Conservation (phyloP, 2,797 vertebrate species). For the Miichthys miiuy region DNA sequence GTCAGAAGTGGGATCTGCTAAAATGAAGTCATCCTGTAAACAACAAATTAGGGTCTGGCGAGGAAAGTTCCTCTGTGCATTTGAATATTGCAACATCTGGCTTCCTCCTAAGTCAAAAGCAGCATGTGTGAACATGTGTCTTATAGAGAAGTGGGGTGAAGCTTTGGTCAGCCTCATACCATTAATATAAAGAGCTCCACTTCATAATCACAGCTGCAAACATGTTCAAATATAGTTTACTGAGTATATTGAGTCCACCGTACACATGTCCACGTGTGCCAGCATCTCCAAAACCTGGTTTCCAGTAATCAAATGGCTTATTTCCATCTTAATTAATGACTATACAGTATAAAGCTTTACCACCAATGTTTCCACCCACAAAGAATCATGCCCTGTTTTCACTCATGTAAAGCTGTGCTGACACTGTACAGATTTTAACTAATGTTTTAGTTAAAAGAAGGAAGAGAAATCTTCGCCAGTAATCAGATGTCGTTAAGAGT, state of each 20-base stretch:
- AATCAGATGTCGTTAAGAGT: background rate
- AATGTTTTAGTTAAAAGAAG: background rate
- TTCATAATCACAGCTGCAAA: slow-evolving; percentile 6
- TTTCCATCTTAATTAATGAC: slow-evolving; percentile 9
- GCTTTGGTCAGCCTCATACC: background rate
- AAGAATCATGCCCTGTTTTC: slow-evolving; percentile 2
- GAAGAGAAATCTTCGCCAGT: background rate
- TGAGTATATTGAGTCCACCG: background rate
- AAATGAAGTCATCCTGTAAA: slow-evolving; percentile 73
- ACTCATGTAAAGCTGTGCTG: slow-evolving; percentile 4
- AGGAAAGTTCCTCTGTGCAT: slow-evolving; percentile 44
- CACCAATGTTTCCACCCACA: background rate
- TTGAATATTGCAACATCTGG: slow-evolving; percentile 71
- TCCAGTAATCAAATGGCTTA: background rate
- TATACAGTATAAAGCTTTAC: slow-evolving; percentile 2
- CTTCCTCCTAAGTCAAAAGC: slow-evolving; percentile 47
- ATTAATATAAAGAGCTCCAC: background rate
- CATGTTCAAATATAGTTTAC: background rate
- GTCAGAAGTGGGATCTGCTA: slow-evolving; percentile 60
- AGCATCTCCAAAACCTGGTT: slow-evolving; percentile 3
- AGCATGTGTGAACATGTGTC: slow-evolving; percentile 19
- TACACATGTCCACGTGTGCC: background rate
- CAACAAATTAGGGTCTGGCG: slow-evolving; percentile 64
- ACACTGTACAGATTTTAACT: background rate
- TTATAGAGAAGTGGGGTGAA: slow-evolving; percentile 5